phyloP scores from a whole-genome alignment of 2,113 vertebrate species.

The Notiomystis cincta region DNA sequence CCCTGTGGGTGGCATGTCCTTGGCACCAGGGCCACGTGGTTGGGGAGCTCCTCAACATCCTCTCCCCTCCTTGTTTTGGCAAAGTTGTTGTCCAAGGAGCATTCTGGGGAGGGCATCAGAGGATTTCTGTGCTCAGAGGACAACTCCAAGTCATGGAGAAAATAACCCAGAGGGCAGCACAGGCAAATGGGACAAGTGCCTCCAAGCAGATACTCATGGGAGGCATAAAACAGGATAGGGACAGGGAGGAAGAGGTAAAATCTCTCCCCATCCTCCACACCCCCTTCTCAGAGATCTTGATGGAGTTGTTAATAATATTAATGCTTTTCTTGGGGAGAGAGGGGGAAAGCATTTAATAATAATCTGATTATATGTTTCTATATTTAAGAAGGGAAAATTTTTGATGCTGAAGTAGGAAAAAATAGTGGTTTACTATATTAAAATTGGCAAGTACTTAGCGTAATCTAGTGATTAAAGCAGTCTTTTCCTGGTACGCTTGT shows the following conservation, averaged over 20 bases:
- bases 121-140: not conserved
- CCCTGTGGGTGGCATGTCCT: not conserved
- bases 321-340: not conserved
- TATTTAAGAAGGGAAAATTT: not conserved
- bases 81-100: not conserved
- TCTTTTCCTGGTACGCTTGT: not conserved
- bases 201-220: not conserved
- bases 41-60: not conserved
- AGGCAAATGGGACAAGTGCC: not conserved
- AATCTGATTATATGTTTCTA: not conserved
- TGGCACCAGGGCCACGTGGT: accelerated
- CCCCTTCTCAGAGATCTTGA: not conserved
- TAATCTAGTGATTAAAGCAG: not conserved
- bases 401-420: not conserved
- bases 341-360: not conserved
- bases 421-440: not conserved
- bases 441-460: not conserved
- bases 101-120: not conserved
- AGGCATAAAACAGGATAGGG: not conserved
- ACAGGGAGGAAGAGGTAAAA: not conserved
- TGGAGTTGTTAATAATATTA: not conserved
- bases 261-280: accelerated
- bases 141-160: not conserved
- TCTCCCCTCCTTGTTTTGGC: not conserved
- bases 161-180: not conserved